Base-by-base conservation (phyloP, 2,888 invertebrate species). In the Chouioia cunea region DNA sequence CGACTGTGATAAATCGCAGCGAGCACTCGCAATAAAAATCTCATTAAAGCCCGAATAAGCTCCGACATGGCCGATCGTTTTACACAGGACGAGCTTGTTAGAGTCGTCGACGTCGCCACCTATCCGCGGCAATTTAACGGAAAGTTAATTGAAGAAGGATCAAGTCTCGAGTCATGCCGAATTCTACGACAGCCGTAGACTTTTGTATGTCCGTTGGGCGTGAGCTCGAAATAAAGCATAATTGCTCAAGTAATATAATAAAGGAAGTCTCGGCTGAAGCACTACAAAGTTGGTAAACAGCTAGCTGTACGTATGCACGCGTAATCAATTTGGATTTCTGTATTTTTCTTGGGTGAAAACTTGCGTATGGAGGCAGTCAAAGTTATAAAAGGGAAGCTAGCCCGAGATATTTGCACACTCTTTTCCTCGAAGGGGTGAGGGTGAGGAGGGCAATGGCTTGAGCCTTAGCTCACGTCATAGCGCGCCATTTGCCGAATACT, bases 31-130 rank as follows among this genome's bases (percentile, higher is more conserved):
- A 73, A 73, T 73, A 70, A 73, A 73, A 73, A 73, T 73, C 73
- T 73, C 70, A 73, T 73, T 73, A 73, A 73, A 70, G 70, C 73
- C 67, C 67, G 64, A 70, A 73, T 73, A 67, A 65, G 59, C 57
- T 50, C 46, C 69, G 63, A 59, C 63, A 73, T 48, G 63, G 53
- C 62, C 14, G 14, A 70, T 44, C 64, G 57, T 65, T 69, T 69
- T 62, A 48, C 62, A 46, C 46, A 23, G 58, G 43, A 2, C n/a
- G 44, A 47, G 36, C 36, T 36, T 46, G 50, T 16, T 58, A 48
- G 27, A n/a, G 47, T 36, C 36, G 36, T 36, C 36, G 36, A 10
- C 36, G 36, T 8, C 16, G 36, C 36, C 36, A 36, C 10, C 36
- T 36, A 36, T 10, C 10, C 36, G 36, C 36, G 36, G 36, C 12